Evolutionary conservation across 2,888 invertebrate species (phyloP).

Genomic region (Mythimna ferrago): DNA sequence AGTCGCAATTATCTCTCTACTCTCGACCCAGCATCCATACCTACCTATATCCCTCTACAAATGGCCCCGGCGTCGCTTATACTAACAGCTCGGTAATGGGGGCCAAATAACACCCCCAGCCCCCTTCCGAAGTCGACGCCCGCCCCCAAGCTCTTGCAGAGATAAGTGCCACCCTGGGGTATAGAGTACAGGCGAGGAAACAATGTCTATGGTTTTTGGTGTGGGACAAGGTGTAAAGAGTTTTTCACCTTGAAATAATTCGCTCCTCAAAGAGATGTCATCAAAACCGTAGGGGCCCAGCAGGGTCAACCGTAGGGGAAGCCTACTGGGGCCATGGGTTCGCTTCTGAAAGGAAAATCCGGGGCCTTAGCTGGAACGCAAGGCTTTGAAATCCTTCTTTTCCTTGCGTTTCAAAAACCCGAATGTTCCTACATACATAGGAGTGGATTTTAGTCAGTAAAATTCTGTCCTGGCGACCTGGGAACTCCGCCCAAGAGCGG

Average conservation of each 20-base stretch:
- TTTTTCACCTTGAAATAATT: not conserved
- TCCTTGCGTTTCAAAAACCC: no score
- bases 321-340: no score
- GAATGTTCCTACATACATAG: no score
- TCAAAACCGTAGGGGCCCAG: no score
- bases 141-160: constrained; percentile 56
- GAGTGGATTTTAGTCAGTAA: no score
- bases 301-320: no score
- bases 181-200: constrained; percentile 53
- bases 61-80: constrained; percentile 58
- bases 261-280: no score
- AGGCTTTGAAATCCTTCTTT: no score
- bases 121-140: constrained; percentile 25
- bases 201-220: constrained; percentile 22
- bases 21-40: constrained; percentile 18
- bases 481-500: no score
- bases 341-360: no score
- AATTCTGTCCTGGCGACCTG: no score
- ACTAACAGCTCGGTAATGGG: constrained; percentile 67
- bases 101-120: constrained; percentile 61
- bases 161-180: constrained; percentile 67
- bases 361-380: no score
- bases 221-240: not conserved
- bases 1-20: constrained; percentile 39
- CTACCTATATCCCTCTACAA: constrained; percentile 39